These are phyloP conservation scores for Ictalurus furcatus DNA, from an alignment of 2,113 vertebrate genomes.

Conservation along the genomic window DNA sequence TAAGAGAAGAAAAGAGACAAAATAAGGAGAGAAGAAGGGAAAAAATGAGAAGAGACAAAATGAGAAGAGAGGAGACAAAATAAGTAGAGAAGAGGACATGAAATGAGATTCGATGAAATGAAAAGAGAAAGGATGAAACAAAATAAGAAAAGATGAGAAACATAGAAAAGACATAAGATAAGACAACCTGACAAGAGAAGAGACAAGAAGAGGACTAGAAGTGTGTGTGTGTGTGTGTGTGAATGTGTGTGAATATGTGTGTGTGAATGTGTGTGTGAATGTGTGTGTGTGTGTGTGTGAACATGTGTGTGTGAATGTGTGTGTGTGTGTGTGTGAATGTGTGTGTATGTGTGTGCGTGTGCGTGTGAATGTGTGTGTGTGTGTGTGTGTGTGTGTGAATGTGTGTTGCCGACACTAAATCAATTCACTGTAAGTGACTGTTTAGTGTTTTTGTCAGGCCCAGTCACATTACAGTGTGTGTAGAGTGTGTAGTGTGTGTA, in stretches of 20 bases:
- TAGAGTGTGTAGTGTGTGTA: not conserved
- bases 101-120: not conserved
- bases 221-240: no score
- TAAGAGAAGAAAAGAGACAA: not conserved
- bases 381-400: not conserved
- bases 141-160: not conserved
- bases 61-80: not conserved
- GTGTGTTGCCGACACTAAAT: not conserved
- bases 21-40: not conserved
- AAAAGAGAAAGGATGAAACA: not conserved
- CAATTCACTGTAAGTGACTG: not conserved
- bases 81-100: not conserved
- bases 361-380: no score
- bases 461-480: constrained; percentile 8
- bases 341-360: no score
- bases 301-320: no score
- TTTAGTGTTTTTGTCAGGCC: constrained; percentile 8
- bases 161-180: no score
- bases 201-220: not conserved
- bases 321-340: no score
- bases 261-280: no score
- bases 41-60: not conserved
- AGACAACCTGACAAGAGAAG: not conserved
- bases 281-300: no score
- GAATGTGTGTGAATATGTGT: no score